These are phyloP conservation scores for Myotis pilosus DNA, from an alignment of 2,797 vertebrate species.

Conservation along the genomic window DNA sequence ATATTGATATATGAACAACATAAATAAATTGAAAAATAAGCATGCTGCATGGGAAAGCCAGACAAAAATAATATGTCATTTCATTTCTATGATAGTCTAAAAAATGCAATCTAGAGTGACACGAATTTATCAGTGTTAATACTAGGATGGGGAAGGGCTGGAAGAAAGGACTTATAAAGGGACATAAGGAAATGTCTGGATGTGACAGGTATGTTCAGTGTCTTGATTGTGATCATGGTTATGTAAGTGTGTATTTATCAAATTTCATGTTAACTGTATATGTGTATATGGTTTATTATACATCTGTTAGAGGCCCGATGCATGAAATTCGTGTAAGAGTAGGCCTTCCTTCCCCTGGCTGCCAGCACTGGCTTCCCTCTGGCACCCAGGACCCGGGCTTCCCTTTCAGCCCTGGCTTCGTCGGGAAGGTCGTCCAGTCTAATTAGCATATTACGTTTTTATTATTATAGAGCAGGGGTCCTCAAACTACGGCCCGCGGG, in stretches of 20 bases:
- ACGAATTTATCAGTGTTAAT: neutral
- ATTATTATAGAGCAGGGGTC: no score
- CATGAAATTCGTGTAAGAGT: no score
- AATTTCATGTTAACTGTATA: neutral
- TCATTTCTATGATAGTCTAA: neutral
- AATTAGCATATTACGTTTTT: no score
- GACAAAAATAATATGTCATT: neutral
- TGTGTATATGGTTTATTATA: neutral
- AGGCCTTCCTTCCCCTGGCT: no score
- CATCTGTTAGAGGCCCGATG: neutral
- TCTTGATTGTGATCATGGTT: neutral
- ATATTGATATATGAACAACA: neutral
- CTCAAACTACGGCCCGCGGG: no score
- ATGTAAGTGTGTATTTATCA: neutral
- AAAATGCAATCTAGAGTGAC: neutral
- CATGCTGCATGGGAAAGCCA: neutral
- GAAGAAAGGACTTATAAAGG: neutral
- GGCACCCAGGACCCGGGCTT: no score
- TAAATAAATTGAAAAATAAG: neutral
- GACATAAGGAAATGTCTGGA: neutral
- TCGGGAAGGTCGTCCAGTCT: rapidly evolving
- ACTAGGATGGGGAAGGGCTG: neutral
- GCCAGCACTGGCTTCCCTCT: no score
- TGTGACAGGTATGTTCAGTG: neutral
- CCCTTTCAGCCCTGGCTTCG: no score